Evolutionary conservation across 1,140 invertebrate genomes (phyloP).

Genomic region (Neodiprion fabricii): DNA sequence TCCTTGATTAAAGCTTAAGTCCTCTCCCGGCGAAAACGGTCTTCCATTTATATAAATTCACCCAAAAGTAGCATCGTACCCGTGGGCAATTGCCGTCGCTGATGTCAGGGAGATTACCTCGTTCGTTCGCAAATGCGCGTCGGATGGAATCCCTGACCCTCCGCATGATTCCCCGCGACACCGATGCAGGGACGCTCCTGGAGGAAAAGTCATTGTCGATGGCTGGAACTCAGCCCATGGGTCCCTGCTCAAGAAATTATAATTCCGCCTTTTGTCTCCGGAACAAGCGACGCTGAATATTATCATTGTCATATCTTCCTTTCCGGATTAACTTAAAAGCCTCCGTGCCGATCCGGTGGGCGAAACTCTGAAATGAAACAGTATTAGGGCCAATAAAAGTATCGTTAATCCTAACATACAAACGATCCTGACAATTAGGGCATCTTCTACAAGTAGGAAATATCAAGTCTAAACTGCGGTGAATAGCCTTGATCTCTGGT

Average conservation of each 20-base stretch:
- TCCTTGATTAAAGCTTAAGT: constrained; percentile 50
- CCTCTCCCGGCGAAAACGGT: constrained; percentile 31
- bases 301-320: constrained; percentile 10
- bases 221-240: neutral
- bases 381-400: constrained; percentile 48
- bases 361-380: constrained; percentile 47
- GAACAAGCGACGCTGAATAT: constrained; percentile 3
- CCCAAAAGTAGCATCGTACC: neutral
- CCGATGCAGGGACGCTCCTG: neutral
- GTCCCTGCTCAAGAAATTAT: too few species aligned
- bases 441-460: constrained; percentile 23
- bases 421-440: constrained; percentile 40
- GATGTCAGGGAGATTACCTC: constrained; percentile 4
- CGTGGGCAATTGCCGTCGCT: constrained; percentile 6
- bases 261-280: neutral
- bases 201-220: neutral
- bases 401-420: constrained; percentile 45
- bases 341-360: constrained; percentile 25
- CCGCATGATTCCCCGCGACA: neutral
- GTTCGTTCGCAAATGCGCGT: neutral
- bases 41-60: constrained; percentile 21
- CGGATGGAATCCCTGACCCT: neutral
- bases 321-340: constrained; percentile 1
- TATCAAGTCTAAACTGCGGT: neutral
- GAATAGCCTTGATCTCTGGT: too few species aligned